Base-by-base conservation (phyloP, 1,140 invertebrate genomes). In the Kradibia gibbosae region DNA sequence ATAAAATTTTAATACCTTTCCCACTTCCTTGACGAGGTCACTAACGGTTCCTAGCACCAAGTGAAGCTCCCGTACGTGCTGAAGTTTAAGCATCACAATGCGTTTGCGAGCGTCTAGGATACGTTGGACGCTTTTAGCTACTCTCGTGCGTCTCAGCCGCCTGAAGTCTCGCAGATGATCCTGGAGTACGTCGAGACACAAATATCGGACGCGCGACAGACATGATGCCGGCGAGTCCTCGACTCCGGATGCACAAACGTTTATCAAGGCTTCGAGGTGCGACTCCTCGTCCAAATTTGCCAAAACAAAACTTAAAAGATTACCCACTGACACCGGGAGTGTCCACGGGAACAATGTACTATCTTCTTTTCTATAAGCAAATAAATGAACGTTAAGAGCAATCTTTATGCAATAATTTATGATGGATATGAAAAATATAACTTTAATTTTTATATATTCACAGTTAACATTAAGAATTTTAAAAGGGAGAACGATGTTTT, bases 251-350 rank as follows among this genome's bases (percentile, higher is more conserved):
- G 88, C 87, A 79, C 91, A 92, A n/a, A 92, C 82, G 79, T 91
- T 91, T 8, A 90, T 83, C 22, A 92, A 74, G 17, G 89, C 91
- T 70, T 91, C 88, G 0, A 92, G 79, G 25, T 90, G 88, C 15
- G 87, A 84, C 82, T 91, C 88, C 48, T 83, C 87, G 1, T 93
- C 89, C 65, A 95, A 88, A 88, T 95, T 94, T 1, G 94, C 92
- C 62, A 97, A 88, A 8, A 96, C 93, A 87, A 97, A 96, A 75
- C 93, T 94, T 39, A 95, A 87, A 50, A 97, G 88, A 87, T 95
- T 96, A 82, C 93, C 89, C 45, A 94, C 90, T 22, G 94, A 94
- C 28, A 96, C 91, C 57, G 94, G 93, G 50, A 93, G 85, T 62
- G 90, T 88, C 78, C 90, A 89, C 22, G 96, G 95, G 89, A 94